Evolutionary conservation across 2,888 invertebrate species (phyloP).

Genomic region (Tiphia femorata): DNA sequence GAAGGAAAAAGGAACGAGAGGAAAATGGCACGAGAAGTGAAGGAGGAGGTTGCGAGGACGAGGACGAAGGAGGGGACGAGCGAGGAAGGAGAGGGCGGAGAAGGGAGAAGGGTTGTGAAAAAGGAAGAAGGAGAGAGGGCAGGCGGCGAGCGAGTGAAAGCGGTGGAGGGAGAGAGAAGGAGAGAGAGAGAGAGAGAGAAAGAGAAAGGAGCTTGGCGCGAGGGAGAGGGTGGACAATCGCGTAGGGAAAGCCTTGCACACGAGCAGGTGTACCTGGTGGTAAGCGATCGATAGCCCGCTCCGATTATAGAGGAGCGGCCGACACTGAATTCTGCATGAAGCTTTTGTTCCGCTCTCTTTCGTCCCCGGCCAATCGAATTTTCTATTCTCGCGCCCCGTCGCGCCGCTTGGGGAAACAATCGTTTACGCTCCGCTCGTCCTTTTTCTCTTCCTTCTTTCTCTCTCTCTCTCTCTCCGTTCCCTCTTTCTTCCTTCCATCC

Average conservation of each 20-base stretch:
- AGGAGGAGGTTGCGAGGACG: not conserved
- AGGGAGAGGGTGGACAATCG: conserved; percentile 1
- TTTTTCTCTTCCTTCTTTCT: too few relatives aligned
- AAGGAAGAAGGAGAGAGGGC: conserved; percentile 1
- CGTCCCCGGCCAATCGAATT: conserved; percentile 54
- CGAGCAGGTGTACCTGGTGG: conserved; percentile 45
- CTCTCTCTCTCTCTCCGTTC: too few relatives aligned
- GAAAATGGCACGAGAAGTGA: conserved; percentile 16
- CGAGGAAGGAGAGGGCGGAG: conserved; percentile 4
- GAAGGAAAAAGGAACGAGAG: not conserved
- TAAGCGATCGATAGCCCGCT: conserved; percentile 47
- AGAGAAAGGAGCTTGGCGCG: conserved; percentile 10
- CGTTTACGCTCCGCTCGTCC: conserved; percentile 5
- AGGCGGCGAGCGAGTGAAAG: not conserved
- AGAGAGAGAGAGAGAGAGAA: not conserved
- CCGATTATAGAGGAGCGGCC: conserved; percentile 53
- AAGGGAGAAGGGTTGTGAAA: conserved; percentile 21
- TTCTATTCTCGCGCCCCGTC: conserved; percentile 53
- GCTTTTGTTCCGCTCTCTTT: conserved; percentile 52
- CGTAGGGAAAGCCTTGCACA: conserved; percentile 33
- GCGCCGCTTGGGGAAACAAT: conserved; percentile 19
- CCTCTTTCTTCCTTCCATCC: too few relatives aligned
- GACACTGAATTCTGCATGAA: conserved; percentile 54
- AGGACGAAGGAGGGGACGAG: not conserved
- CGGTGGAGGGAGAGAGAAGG: conserved; percentile 2